Percentiles rank a stretch among this genome's conserved stretches.
Conservation (phyloP, 2,797 vertebrate species). For the Xenops minutus region DNA sequence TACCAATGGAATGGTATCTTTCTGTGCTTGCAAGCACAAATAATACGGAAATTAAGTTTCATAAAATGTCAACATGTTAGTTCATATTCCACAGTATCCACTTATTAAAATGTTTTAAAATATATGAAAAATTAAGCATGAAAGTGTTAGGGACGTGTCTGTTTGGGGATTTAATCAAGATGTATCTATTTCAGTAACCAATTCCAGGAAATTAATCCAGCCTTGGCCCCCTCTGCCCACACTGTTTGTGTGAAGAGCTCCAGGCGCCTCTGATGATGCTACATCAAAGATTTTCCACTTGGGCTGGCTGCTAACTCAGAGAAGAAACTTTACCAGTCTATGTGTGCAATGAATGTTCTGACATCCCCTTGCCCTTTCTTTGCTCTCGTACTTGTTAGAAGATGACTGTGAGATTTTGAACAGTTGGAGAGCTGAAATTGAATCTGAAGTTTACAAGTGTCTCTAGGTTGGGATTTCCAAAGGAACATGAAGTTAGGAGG, state of each 20-base stretch:
- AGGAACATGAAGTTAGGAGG: not conserved
- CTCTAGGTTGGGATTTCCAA: not conserved
- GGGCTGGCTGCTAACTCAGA: slow-evolving; percentile 38
- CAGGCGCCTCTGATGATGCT: not conserved
- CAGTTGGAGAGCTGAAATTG: slow-evolving; percentile 25
- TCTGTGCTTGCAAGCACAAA: not conserved
- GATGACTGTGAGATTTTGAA: slow-evolving; percentile 1
- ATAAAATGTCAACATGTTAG: not conserved
- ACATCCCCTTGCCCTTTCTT: slow-evolving; percentile 38
- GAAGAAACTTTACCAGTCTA: not conserved
- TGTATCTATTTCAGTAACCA: slow-evolving; percentile 6
- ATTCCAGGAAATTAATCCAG: slow-evolving; percentile 26
- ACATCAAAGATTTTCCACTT: not conserved
- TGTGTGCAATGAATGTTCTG: not conserved
- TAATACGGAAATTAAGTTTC: not conserved
- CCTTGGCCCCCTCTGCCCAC: not conserved
- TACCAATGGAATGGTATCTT: not conserved
- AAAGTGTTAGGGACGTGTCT: not conserved
- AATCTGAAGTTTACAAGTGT: not conserved
- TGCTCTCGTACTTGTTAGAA: slow-evolving; percentile 6
- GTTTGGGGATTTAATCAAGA: slow-evolving; percentile 11
- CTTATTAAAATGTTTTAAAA: not conserved
- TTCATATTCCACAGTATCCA: not conserved
- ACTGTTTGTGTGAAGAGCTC: slow-evolving; percentile 1
- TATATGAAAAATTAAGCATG: not conserved